phyloP scores from a whole-genome alignment of 2,797 vertebrate species.

The Phaenicophaeus curvirostris region DNA sequence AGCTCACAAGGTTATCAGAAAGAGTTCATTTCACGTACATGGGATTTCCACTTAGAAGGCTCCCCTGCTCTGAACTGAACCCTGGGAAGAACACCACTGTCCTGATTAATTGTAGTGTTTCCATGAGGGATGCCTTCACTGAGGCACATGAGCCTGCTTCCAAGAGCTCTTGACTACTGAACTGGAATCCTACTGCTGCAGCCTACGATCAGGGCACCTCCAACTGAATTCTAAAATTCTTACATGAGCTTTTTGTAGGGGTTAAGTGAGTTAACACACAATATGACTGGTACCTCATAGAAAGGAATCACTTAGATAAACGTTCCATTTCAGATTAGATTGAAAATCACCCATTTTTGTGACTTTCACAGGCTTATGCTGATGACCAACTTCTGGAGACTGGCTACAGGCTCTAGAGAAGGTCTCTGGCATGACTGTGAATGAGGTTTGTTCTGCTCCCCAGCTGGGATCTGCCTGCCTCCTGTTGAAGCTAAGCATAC shows the following conservation, averaged over 20 bases:
- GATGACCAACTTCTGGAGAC: background rate
- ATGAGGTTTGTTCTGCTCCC: background rate
- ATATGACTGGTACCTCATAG: background rate
- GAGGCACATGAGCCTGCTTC: background rate
- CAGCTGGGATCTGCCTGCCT: background rate
- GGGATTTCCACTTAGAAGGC: background rate
- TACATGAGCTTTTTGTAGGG: background rate
- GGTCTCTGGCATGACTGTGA: background rate
- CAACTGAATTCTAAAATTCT: background rate
- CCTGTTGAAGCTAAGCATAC: background rate
- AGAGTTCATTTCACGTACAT: background rate
- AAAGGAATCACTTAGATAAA: background rate
- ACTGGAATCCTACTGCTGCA: background rate
- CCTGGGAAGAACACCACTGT: background rate
- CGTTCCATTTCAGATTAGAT: background rate
- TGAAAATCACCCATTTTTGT: background rate
- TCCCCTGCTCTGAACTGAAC: background rate
- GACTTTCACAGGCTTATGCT: background rate
- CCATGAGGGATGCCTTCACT: background rate
- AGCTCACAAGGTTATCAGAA: background rate
- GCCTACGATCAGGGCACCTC: background rate
- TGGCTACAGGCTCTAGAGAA: background rate
- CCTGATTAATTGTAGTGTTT: background rate
- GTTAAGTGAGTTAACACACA: background rate
- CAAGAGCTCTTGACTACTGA: background rate